A percentile compares a stretch with the other conserved stretches of the same genome.
phyloP scores from a whole-genome alignment of 2,113 vertebrate species.

The Menidia beryllina region DNA sequence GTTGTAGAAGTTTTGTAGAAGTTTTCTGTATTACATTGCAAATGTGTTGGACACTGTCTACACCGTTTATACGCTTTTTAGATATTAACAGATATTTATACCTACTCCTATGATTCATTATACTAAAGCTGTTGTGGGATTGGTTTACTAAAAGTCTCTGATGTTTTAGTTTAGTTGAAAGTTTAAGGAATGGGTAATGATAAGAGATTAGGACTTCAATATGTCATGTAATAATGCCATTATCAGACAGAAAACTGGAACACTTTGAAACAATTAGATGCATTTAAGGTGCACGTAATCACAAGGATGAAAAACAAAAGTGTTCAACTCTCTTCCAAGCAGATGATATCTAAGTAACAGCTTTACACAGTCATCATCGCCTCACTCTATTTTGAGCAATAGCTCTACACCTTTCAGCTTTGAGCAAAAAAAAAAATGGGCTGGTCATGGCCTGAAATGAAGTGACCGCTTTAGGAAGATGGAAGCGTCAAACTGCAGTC shows the following conservation, averaged over 20 bases:
- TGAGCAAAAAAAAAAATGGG: slow-evolving; percentile 25
- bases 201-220: too few species aligned
- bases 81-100: background rate
- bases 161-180: background rate
- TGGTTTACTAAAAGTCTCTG: too few species aligned
- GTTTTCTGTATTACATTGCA: background rate
- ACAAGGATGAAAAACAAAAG: background rate
- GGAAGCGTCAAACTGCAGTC: slow-evolving; percentile 16
- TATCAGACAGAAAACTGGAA: background rate
- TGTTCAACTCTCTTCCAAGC: background rate
- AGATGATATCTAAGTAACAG: background rate
- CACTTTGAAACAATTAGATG: background rate
- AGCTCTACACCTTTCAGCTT: slow-evolving; percentile 14
- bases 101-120: too few species aligned
- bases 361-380: background rate
- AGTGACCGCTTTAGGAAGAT: slow-evolving; percentile 25
- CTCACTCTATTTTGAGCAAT: background rate
- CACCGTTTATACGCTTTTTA: background rate
- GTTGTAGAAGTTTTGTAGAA: background rate
- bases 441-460: slow-evolving; percentile 8
- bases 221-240: background rate
- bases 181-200: background rate
- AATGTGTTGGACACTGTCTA: background rate
- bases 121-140: too few species aligned
- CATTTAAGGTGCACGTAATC: background rate